Evolutionary conservation across 2,797 vertebrate genomes (phyloP).

Genomic region (Manis crassicaudata): DNA sequence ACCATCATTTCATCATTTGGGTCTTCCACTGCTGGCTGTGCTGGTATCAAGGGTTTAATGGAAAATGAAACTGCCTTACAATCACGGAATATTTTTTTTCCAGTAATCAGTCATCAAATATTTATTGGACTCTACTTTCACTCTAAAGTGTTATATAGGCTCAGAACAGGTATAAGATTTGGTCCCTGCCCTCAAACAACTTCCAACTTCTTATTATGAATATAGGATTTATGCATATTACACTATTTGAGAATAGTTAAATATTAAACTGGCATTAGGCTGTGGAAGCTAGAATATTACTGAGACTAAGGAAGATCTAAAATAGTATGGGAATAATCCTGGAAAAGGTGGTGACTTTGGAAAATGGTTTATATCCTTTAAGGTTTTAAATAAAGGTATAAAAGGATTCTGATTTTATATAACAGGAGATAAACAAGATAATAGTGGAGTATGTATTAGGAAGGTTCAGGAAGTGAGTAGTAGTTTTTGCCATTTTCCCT

Average conservation of each 20-base stretch:
- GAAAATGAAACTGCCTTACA: neutral
- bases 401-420: slow-evolving; percentile 19
- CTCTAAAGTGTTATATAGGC: neutral
- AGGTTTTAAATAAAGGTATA: slow-evolving; percentile 28
- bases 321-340: neutral
- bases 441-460: neutral
- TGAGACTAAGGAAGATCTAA: slow-evolving; percentile 40
- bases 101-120: neutral
- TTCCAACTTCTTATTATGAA: neutral
- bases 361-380: neutral
- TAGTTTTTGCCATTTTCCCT: neutral
- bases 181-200: neutral
- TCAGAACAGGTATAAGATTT: slow-evolving; percentile 2
- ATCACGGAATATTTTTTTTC: neutral
- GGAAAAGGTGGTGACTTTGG: slow-evolving; percentile 7
- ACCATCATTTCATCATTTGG: neutral
- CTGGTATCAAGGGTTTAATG: neutral
- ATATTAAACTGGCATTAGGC: slow-evolving; percentile 17
- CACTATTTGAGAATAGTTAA: neutral
- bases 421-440: neutral
- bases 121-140: slow-evolving; percentile 41
- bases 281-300: slow-evolving; percentile 25
- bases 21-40: neutral
- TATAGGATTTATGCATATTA: neutral
- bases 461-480: neutral